Percentiles rank a stretch among this genome's conserved stretches.
Evolutionary conservation across 1,140 invertebrate species (phyloP).

Genomic region (Delia radicum): DNA sequence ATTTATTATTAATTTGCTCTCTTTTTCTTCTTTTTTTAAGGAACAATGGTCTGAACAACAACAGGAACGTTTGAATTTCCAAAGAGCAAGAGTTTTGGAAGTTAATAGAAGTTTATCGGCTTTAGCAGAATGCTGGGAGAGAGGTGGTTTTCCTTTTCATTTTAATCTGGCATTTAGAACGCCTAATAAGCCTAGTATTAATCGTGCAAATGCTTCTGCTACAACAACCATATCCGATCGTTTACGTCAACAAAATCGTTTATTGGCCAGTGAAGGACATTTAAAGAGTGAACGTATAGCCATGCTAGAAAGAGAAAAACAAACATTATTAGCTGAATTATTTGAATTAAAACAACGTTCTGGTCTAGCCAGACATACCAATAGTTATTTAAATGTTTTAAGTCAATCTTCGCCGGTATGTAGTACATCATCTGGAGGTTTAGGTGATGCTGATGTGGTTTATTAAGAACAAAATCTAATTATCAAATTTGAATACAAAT

Average conservation of each 20-base stretch:
- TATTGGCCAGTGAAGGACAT: slow-evolving; percentile 79
- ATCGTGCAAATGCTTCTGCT: slow-evolving; percentile 28
- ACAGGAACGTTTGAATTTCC: slow-evolving; percentile 85
- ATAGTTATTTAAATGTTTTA: slow-evolving; percentile 42
- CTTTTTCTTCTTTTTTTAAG: slow-evolving; percentile 53
- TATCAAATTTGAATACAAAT: not conserved
- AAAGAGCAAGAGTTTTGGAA: slow-evolving; percentile 81
- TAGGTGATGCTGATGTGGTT: slow-evolving; percentile 51
- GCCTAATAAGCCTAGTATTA: slow-evolving; percentile 34
- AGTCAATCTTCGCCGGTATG: slow-evolving; percentile 47
- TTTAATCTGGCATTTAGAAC: slow-evolving; percentile 43
- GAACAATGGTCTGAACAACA: slow-evolving; percentile 89
- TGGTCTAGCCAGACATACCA: slow-evolving; percentile 17
- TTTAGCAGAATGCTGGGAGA: slow-evolving; percentile 82
- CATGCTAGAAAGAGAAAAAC: slow-evolving; percentile 83
- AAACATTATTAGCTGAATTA: slow-evolving; percentile 79
- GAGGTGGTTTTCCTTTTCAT: slow-evolving; percentile 51
- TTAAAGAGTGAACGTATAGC: slow-evolving; percentile 83
- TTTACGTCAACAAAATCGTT: slow-evolving; percentile 78
- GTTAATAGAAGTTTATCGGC: slow-evolving; percentile 84
- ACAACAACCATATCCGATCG: slow-evolving; percentile 55
- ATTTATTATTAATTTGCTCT: not conserved
- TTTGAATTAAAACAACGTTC: slow-evolving; percentile 57
- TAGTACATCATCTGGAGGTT: slow-evolving; percentile 40
- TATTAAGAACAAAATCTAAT: slow-evolving; percentile 37